Base-by-base conservation (phyloP, 2,113 vertebrate genomes). In the Neogobius melanostomus region DNA sequence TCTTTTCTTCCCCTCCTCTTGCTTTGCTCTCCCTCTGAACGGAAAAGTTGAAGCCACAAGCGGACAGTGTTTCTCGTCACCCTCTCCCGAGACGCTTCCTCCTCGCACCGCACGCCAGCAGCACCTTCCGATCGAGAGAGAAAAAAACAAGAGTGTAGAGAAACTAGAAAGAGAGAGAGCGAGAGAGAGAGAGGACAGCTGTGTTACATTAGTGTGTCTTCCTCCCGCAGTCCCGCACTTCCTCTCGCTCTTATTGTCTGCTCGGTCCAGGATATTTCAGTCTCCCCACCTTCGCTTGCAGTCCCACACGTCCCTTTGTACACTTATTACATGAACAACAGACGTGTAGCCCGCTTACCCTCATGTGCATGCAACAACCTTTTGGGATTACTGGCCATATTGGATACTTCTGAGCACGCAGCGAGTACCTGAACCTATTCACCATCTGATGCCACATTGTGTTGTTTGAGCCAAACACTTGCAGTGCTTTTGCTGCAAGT, bases 11-110 rank as follows among this genome's bases (percentile, higher is more conserved):
- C 50, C 2, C 50, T n/a, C 50, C 7, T 6, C 12, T 12, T 52
- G 6, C 6, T n/a, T n/a, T n/a, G 15, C 50, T 52, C 50, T 16
- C 5, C 6, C 7, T 7, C 72, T 67, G 95, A 96, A 96, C 96
- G 95, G 96, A 97, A 97, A 96, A 97, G 96, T 96, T 94, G 93
- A 94, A 93, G 93, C 95, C 95, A 94, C 96, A 97, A 96, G 96
- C 94, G 94, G 95, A 96, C 96, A 96, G 94, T 96, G 96, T 95
- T 97, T 96, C 95, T 96, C 93, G 94, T 95, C 95, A 95, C 94
- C 96, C 94, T 94, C 95, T 96, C 95, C 94, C 93, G 93, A 87
- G 93, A 93, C 94, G 95, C 93, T 94, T 78, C 81, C 80, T 85
- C 74, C 52, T 52, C n/a, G 14, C 21, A 91, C 93, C 92, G 94